Evolutionary conservation across 1,140 invertebrate genomes (phyloP), one percentile per base, ranked within the genome.

Genomic region (Pseudomyrmex gracilis): DNA sequence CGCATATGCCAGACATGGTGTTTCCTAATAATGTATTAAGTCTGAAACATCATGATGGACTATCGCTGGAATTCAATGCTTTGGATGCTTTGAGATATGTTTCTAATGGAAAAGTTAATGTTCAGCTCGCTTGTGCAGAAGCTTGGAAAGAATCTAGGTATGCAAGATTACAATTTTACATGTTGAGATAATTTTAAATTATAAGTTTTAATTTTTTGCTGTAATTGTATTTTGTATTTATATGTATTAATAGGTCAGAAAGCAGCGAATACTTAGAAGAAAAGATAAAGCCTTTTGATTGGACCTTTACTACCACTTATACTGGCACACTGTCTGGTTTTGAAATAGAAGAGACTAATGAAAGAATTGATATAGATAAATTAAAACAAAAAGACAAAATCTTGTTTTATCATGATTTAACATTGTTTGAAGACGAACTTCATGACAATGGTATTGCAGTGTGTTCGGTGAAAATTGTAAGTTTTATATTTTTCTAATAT

Each of bases 291-390:
- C 97, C 98, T 15, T 99, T 99, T 95, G 99, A 99, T 94, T 99
- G 99, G 99, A 99, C 99, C 8, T 99, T 98, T 90, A 97, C 97
- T n/a, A 99, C 98, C 47, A 95, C 97, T 91, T 99, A 99, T 92
- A 97, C 96, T 93, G 99, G 99, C 55, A 98, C 97, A 22, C 90
- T 98, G 34, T 94, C 95, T 88, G 96, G 96, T 5, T 95, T 97
- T 88, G 89, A 93, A 60, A 73, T 96, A 45, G 94, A 95, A 84
- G 87, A 95, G 82, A 98, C 98, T 8, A 95, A 96, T 22, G 97
- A 98, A 92, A 95, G 95, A 86, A 98, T 99, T 60, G 96, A 99
- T 94, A 95, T 99, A 85, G 97, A 99, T 87, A 97, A 98, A 91
- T 94, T 99, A 22, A 99, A 98, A 94, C 95, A 96, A 84, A 97